phyloP scores from a whole-genome alignment of 2,888 invertebrate species.

The Pammene fasciana region DNA sequence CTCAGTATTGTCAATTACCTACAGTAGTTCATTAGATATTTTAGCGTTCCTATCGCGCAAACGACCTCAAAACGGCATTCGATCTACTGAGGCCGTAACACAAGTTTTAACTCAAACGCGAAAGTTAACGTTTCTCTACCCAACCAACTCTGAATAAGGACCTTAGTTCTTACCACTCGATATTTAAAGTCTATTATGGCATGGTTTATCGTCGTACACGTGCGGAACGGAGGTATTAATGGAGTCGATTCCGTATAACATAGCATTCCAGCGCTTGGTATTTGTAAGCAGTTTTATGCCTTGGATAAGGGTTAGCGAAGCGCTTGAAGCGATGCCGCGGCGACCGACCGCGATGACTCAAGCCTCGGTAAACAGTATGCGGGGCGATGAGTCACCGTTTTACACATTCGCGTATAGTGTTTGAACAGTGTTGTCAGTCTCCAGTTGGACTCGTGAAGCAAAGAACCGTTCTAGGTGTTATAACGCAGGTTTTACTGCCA shows the following conservation, averaged over 20 bases:
- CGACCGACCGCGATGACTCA: conserved; percentile 77
- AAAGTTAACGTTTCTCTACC: conserved; percentile 76
- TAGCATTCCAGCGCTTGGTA: conserved; percentile 72
- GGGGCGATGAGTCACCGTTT: conserved; percentile 84
- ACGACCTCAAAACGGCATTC: conserved; percentile 83
- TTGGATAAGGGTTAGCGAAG: conserved; percentile 54
- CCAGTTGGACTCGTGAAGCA: conserved; percentile 79
- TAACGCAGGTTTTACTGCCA: conserved; percentile 76
- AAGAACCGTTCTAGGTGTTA: conserved; percentile 74
- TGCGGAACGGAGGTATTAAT: conserved; percentile 83
- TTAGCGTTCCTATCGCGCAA: conserved; percentile 66
- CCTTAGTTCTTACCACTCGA: conserved; percentile 50
- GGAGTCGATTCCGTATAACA: conserved; percentile 67
- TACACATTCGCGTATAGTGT: conserved; percentile 84
- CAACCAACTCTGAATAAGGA: conserved; percentile 46
- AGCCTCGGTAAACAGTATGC: conserved; percentile 84
- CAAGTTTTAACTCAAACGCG: conserved; percentile 77
- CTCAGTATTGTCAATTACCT: conserved; percentile 57
- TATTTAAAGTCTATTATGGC: conserved; percentile 61
- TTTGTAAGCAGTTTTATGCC: conserved; percentile 52
- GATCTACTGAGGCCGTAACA: conserved; percentile 78
- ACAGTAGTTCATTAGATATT: conserved; percentile 47
- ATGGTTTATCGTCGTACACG: conserved; percentile 65
- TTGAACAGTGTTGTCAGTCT: conserved; percentile 83
- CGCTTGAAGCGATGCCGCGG: conserved; percentile 69